These are phyloP conservation scores for Columbina picui DNA, from an alignment of 2,113 vertebrate genomes.

Conservation along the genomic window DNA sequence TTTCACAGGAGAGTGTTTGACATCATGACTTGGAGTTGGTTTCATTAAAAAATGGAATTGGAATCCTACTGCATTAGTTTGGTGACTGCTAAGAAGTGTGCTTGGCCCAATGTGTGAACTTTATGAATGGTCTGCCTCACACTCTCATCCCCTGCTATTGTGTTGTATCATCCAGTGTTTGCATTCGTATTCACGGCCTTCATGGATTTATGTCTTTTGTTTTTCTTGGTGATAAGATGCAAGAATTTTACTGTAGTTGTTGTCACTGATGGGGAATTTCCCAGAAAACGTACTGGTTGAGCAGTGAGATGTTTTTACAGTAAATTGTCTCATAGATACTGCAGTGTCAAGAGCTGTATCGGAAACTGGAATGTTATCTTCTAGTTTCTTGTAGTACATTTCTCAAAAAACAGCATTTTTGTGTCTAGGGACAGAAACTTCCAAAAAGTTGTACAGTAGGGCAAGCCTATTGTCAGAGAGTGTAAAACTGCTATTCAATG, in stretches of 20 bases:
- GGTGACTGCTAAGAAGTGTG: not conserved
- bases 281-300: not conserved
- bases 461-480: not conserved
- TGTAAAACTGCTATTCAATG: not conserved
- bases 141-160: not conserved
- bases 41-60: not conserved
- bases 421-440: not conserved
- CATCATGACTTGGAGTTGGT: not conserved
- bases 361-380: not conserved
- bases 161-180: not conserved
- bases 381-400: not conserved
- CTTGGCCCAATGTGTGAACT: not conserved
- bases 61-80: not conserved
- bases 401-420: not conserved
- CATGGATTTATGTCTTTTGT: not conserved
- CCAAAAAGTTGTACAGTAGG: not conserved
- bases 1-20: not conserved
- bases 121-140: not conserved
- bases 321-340: not conserved
- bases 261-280: not conserved
- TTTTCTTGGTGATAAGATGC: not conserved
- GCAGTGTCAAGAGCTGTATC: not conserved
- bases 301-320: not conserved
- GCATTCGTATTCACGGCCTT: not conserved
- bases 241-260: not conserved